Conservation (phyloP, 1,140 invertebrate species). For the Cryptotermes secundus region DNA sequence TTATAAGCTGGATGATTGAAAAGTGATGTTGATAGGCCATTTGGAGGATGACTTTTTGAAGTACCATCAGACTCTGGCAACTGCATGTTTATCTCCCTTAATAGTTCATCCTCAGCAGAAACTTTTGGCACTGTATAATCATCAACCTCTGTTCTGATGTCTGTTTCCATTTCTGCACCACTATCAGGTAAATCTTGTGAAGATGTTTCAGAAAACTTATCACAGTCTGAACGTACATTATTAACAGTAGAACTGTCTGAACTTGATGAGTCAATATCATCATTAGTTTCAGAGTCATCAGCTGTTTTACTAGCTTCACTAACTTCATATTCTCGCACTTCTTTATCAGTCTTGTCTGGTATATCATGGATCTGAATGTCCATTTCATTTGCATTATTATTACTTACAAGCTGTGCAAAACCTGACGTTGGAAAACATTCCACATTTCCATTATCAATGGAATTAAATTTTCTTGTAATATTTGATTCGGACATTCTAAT, state of each 20-base stretch:
- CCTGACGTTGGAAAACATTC: neutral
- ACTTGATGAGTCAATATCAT: slow-evolving; percentile 2
- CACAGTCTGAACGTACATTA: neutral
- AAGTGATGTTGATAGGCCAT: slow-evolving; percentile 24
- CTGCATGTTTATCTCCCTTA: slow-evolving; percentile 10
- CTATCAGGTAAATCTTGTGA: neutral
- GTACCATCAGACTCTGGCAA: neutral
- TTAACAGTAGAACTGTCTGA: neutral
- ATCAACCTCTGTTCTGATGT: neutral
- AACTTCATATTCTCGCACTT: neutral
- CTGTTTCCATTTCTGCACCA: neutral
- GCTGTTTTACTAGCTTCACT: neutral
- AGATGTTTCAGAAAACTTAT: neutral
- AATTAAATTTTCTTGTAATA: neutral
- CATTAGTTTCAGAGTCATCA: neutral
- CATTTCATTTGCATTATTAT: neutral
- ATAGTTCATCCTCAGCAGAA: slow-evolving; percentile 17
- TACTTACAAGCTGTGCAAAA: neutral
- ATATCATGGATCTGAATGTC: neutral
- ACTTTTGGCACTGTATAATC: neutral
- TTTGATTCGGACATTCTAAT: neutral
- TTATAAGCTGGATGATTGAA: slow-evolving; percentile 35
- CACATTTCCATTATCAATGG: neutral
- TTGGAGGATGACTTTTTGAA: slow-evolving; percentile 15
- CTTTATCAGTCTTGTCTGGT: neutral